Evolutionary conservation across 2,113 vertebrate genomes (phyloP).

Genomic region (Silurus meridionalis): DNA sequence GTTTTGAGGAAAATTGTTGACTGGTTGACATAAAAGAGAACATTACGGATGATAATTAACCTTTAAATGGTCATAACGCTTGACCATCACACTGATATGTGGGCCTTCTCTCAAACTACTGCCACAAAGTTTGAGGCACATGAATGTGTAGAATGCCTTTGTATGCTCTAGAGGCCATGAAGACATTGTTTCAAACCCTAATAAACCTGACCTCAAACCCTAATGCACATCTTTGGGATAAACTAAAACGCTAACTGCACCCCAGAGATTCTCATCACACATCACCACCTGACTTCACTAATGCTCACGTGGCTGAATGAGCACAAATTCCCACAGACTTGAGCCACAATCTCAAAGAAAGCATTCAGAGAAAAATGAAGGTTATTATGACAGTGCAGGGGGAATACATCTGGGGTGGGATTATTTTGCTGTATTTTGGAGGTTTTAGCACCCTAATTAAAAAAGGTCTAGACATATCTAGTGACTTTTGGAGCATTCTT

Average conservation of each 20-base stretch:
- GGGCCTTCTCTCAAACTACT: neutral
- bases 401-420: neutral
- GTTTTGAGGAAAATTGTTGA: neutral
- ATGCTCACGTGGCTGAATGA: neutral
- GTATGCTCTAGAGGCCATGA: neutral
- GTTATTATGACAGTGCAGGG: neutral
- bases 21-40: neutral
- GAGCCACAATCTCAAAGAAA: neutral
- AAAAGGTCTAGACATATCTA: neutral
- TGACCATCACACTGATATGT: neutral
- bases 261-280: neutral
- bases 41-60: neutral
- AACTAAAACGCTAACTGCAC: neutral
- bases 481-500: neutral
- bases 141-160: neutral
- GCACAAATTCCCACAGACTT: neutral
- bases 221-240: neutral
- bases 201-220: neutral
- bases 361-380: neutral
- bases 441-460: neutral
- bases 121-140: neutral
- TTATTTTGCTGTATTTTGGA: neutral
- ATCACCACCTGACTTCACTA: neutral
- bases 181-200: neutral
- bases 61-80: neutral